A percentile compares a stretch with the other conserved stretches of the same genome.
Conservation (phyloP, 1,140 invertebrate genomes). For the Panagrolaimus sp. region DNA sequence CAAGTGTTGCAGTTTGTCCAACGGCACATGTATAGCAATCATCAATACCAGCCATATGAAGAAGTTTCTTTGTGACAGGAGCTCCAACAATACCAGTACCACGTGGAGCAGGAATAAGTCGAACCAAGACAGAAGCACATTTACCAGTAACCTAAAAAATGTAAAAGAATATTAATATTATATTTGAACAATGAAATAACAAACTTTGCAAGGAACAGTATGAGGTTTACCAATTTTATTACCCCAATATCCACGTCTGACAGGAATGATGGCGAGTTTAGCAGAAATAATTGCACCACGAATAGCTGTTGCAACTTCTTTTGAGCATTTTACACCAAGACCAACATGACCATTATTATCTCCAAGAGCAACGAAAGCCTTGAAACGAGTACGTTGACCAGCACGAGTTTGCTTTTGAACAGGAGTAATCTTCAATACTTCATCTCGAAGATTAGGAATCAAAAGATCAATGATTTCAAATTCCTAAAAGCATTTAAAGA, state of each 20-base stretch:
- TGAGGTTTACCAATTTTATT: constrained; percentile 99
- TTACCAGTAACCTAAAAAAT: constrained; percentile 85
- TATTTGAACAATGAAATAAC: constrained; percentile 22
- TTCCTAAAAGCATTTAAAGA: constrained; percentile 73
- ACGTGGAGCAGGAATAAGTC: constrained; percentile 94
- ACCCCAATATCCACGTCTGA: constrained; percentile 96
- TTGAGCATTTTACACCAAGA: constrained; percentile 96
- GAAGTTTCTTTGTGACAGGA: constrained; percentile 94
- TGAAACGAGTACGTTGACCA: constrained; percentile 97
- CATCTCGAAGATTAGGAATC: constrained; percentile 88
- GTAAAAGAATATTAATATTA: too few species aligned
- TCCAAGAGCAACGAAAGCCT: constrained; percentile 85
- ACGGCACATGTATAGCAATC: constrained; percentile 90
- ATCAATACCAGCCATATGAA: constrained; percentile 75
- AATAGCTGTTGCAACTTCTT: constrained; percentile 99
- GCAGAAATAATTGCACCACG: constrained; percentile 95
- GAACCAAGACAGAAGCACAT: constrained; percentile 93
- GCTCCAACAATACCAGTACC: constrained; percentile 99
- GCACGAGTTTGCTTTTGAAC: constrained; percentile 99
- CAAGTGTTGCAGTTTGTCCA: constrained; percentile 90
- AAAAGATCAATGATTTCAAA: constrained; percentile 98
- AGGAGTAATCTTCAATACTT: constrained; percentile 98
- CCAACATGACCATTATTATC: constrained; percentile 97
- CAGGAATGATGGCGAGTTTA: constrained; percentile 95
- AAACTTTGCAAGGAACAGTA: constrained; percentile 95